These are phyloP conservation scores for Paramacrobiotus metropolitanus DNA, from an alignment of 1,140 invertebrate species.

Conservation along the genomic window DNA sequence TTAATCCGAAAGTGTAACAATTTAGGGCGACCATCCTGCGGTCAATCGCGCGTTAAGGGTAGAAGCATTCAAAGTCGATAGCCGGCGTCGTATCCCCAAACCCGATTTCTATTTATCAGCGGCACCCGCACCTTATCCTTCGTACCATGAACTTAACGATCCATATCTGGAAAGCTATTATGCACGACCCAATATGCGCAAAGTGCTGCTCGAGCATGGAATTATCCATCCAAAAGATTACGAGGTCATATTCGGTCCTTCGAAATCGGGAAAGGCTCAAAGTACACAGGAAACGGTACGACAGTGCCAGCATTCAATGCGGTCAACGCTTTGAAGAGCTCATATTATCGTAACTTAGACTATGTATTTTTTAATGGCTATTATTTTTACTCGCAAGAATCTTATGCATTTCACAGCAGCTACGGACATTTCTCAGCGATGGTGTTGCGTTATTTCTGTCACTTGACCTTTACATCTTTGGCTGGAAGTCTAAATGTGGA, in stretches of 20 bases:
- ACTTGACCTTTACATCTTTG: neutral
- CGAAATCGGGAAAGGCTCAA: neutral
- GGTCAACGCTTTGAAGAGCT: too few relatives aligned
- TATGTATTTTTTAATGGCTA: too few relatives aligned
- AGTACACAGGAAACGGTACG: neutral
- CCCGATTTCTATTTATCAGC: neutral
- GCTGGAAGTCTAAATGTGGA: neutral
- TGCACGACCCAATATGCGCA: neutral
- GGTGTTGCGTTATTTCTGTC: too few relatives aligned
- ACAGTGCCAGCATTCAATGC: too few relatives aligned
- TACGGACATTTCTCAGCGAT: too few relatives aligned
- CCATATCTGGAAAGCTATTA: neutral
- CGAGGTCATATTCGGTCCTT: neutral
- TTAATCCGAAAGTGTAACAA: too few relatives aligned
- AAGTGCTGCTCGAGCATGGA: neutral
- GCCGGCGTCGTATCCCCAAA: neutral
- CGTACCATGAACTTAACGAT: neutral
- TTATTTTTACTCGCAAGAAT: too few relatives aligned
- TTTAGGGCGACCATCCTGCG: neutral
- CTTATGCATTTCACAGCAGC: too few relatives aligned
- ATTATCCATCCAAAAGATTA: constrained; percentile 1
- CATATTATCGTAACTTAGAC: too few relatives aligned
- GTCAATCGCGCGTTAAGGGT: neutral
- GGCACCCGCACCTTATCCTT: neutral
- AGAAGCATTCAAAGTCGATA: neutral